Conservation (phyloP, 2,888 invertebrate genomes). For the Cephus pygmeus region DNA sequence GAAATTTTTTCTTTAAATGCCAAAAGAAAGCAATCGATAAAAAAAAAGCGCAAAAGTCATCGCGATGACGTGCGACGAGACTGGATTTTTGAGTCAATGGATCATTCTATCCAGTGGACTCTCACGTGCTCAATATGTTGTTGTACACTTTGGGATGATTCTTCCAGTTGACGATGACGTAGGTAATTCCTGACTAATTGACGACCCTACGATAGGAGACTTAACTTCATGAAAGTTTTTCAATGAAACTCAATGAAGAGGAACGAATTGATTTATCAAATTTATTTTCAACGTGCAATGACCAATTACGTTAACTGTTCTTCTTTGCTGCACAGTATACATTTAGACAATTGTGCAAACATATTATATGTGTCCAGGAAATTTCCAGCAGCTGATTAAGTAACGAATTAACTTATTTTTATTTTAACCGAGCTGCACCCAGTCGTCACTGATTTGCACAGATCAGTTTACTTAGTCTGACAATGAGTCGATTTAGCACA, state of each 20-base stretch:
- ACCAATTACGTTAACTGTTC: neutral
- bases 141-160: no score
- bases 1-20: constrained; percentile 18
- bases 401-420: neutral
- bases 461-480: neutral
- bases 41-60: neutral
- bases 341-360: neutral
- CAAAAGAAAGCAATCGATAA: neutral
- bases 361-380: neutral
- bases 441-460: neutral
- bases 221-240: neutral
- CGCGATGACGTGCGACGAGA: neutral
- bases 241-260: neutral
- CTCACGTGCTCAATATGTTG: no score
- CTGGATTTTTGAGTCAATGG: neutral
- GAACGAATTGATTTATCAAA: neutral
- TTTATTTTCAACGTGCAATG: neutral
- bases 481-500: neutral
- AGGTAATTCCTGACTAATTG: neutral
- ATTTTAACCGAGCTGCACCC: neutral
- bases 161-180: neutral
- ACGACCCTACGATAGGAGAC: neutral
- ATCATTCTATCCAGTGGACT: neutral
- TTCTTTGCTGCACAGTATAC: neutral
- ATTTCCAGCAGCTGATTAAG: neutral